phyloP scores from a whole-genome alignment of 2,797 vertebrate species.

The Arnoldichthys spilopterus region DNA sequence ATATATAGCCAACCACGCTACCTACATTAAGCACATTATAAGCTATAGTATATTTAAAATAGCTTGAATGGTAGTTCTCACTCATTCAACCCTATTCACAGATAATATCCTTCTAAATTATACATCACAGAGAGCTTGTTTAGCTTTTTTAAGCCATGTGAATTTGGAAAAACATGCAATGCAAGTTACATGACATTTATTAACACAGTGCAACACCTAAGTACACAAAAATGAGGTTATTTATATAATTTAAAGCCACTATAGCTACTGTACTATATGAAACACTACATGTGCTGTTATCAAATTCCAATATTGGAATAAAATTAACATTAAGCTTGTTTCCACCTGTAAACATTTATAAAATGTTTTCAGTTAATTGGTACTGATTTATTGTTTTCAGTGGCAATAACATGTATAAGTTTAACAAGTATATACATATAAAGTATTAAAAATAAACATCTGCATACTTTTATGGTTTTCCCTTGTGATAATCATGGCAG shows the following conservation, averaged over 20 bases:
- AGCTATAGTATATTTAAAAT: background rate
- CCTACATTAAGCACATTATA: background rate
- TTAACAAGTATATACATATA: too few species aligned
- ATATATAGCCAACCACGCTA: too few species aligned
- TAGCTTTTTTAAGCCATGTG: constrained; percentile 16
- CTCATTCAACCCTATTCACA: background rate
- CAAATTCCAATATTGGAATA: background rate
- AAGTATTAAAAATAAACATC: too few species aligned
- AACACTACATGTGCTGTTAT: background rate
- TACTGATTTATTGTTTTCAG: too few species aligned
- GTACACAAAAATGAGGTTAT: background rate
- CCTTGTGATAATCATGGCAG: background rate
- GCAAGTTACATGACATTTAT: constrained; percentile 34
- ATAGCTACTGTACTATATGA: too few species aligned
- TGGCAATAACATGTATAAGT: too few species aligned
- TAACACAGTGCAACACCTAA: constrained; percentile 12
- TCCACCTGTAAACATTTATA: too few species aligned
- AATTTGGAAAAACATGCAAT: constrained; percentile 38
- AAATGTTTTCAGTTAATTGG: too few species aligned
- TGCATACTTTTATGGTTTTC: too few species aligned
- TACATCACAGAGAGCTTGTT: constrained; percentile 20
- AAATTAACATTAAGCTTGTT: too few species aligned
- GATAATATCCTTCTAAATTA: background rate
- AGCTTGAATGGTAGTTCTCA: background rate
- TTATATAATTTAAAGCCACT: background rate